phyloP scores from a whole-genome alignment of 2,797 vertebrate genomes.

The Enteromius viviparus region DNA sequence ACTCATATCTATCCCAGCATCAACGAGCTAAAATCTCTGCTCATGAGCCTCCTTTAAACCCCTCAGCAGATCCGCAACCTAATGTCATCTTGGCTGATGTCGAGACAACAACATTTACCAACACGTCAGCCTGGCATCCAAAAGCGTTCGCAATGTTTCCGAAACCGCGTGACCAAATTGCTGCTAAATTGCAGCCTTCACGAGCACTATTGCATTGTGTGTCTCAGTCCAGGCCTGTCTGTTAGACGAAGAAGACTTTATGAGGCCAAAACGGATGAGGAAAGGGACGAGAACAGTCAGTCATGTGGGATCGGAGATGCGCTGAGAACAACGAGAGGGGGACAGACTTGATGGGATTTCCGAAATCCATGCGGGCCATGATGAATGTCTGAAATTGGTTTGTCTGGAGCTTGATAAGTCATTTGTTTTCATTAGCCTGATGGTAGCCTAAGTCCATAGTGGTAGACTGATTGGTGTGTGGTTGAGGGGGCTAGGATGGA shows the following conservation, averaged over 20 bases:
- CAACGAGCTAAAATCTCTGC: conserved; percentile 30
- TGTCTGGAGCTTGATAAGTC: conserved; percentile 82
- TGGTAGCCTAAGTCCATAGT: conserved; percentile 71
- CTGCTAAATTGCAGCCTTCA: conserved; percentile 73
- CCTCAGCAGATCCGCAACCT: conserved; percentile 44
- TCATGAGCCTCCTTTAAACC: conserved; percentile 49
- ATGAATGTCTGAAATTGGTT: conserved; percentile 85
- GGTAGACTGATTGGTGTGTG: conserved; percentile 62
- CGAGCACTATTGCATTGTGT: conserved; percentile 68
- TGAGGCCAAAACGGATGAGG: conserved; percentile 53
- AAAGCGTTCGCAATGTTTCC: conserved; percentile 46
- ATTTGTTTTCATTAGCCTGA: conserved; percentile 84
- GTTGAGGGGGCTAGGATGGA: conserved; percentile 56
- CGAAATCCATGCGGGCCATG: conserved; percentile 81
- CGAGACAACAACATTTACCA: conserved; percentile 53
- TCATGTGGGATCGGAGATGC: conserved; percentile 49
- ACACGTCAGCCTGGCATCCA: conserved; percentile 54
- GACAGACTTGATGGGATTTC: conserved; percentile 81
- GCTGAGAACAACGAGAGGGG: conserved; percentile 62
- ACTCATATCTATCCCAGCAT: conserved; percentile 30
- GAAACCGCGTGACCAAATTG: conserved; percentile 68
- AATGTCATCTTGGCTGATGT: conserved; percentile 54
- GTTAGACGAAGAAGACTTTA: conserved; percentile 72
- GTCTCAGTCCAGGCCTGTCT: conserved; percentile 69
- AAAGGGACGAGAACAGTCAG: conserved; percentile 40